Base-by-base conservation (phyloP, 2,888 invertebrate species). In the Gymnocheta viridis region DNA sequence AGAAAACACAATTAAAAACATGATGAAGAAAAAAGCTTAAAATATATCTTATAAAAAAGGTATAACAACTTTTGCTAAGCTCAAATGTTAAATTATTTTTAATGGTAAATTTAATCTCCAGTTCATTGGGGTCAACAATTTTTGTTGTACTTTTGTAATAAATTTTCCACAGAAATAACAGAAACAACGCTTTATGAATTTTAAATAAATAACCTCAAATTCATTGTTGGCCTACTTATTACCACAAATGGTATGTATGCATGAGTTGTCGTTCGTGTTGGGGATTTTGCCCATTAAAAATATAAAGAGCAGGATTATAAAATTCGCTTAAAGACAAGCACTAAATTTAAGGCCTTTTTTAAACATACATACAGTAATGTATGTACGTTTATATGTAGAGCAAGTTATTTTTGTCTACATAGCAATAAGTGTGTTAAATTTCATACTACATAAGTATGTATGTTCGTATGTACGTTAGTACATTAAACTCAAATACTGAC, bases 101-200 rank as follows among this genome's bases (percentile, higher is more conserved):
- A 54, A 6, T 17, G 22, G 7, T n/a, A 54, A 49, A 38, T 62
- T 82, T 47, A 51, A 70, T 76, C 64, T 70, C 19, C 47, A 41
- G 32, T 69, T 73, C 54, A 60, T 73, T 78, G 78, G 54, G 73
- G 56, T 79, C 78, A 79, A 64, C 35, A 56, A 64, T 38, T 62
- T 44, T 54, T 27, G 2, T 49, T 67, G 41, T 78, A 44, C 73
- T 73, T 60, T 62, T 49, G 54, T 44, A 72, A 82, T 82, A 67
- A 78, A 82, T 82, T 70, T 82, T 69, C 56, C n/a, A 64, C 17
- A 79, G n/a, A n/a, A n/a, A n/a, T n/a, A n/a, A 44, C 73, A 49
- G 62, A 70, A 82, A 58, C 22, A 73, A 70, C 64, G 56, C 60
- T 82, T 29, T 79, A 41, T 74, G 82, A 78, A 79, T 82, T 82